Evolutionary conservation across 2,888 invertebrate species (phyloP).

Genomic region (Crematogaster levior): DNA sequence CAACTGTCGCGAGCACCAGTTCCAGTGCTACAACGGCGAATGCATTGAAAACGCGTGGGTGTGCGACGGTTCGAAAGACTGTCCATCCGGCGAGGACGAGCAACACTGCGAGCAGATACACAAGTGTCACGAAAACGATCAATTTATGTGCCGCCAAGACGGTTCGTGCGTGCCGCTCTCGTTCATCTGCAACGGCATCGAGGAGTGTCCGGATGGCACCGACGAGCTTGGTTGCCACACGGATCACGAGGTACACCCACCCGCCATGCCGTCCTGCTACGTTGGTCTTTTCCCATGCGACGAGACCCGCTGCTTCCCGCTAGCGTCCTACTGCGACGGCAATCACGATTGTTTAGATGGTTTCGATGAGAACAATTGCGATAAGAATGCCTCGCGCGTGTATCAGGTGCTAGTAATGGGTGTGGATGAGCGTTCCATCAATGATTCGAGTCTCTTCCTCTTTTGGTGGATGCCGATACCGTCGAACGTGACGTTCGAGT

Average conservation of each 20-base stretch:
- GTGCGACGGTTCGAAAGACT: slow-evolving; percentile 89
- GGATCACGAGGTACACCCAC: slow-evolving; percentile 79
- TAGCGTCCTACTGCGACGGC: slow-evolving; percentile 89
- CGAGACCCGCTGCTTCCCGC: slow-evolving; percentile 88
- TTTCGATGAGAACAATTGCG: slow-evolving; percentile 91
- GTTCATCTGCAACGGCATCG: slow-evolving; percentile 86
- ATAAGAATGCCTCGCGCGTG: slow-evolving; percentile 85
- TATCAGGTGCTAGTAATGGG: slow-evolving; percentile 88
- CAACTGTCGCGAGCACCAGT: slow-evolving; percentile 87
- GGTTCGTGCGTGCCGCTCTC: slow-evolving; percentile 88
- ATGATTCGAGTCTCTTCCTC: slow-evolving; percentile 88
- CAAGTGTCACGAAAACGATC: slow-evolving; percentile 83
- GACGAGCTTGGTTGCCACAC: slow-evolving; percentile 86
- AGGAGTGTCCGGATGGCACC: slow-evolving; percentile 87
- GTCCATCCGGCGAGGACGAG: slow-evolving; percentile 89
- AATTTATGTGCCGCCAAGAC: slow-evolving; percentile 88
- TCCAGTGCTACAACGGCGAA: slow-evolving; percentile 87
- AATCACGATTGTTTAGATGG: slow-evolving; percentile 91
- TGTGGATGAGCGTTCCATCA: slow-evolving; percentile 89
- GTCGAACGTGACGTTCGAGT: slow-evolving; percentile 87
- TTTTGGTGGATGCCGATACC: slow-evolving; percentile 88
- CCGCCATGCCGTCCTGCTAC: slow-evolving; percentile 86
- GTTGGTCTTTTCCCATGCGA: slow-evolving; percentile 88
- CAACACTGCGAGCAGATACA: slow-evolving; percentile 70
- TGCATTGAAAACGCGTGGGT: slow-evolving; percentile 89